Percentiles rank a stretch among this genome's conserved stretches.
Evolutionary conservation across 2,113 vertebrate genomes (phyloP).

Genomic region (Mesitornis unicolor): DNA sequence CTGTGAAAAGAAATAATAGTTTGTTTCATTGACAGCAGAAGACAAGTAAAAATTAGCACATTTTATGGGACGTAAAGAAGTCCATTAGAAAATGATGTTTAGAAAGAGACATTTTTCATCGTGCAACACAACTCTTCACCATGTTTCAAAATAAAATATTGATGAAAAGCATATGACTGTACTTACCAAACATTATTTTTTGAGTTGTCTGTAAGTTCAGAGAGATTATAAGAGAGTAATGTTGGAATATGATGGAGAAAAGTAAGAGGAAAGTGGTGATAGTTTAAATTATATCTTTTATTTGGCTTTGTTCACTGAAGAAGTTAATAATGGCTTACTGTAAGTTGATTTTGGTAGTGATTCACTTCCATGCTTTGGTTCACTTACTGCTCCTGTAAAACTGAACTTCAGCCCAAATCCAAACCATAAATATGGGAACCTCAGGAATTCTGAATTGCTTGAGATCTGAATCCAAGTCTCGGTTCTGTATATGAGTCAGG

Average conservation of each 20-base stretch:
- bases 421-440: not conserved
- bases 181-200: not conserved
- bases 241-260: not conserved
- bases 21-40: conserved; percentile 53
- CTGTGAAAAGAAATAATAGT: conserved; percentile 54
- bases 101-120: not conserved
- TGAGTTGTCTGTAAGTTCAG: not conserved
- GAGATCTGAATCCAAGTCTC: not conserved
- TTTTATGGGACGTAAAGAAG: conserved; percentile 49
- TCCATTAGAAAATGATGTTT: conserved; percentile 46
- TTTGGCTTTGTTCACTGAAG: not conserved
- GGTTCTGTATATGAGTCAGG: not conserved
- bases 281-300: not conserved
- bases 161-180: not conserved
- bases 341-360: not conserved
- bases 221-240: not conserved
- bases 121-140: not conserved
- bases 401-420: not conserved
- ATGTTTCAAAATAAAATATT: conserved; percentile 15
- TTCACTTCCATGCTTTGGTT: not conserved
- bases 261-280: not conserved
- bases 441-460: not conserved
- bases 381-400: not conserved
- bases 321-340: not conserved
- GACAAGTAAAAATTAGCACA: conserved; percentile 56